Conservation (phyloP, 92 coral and sea anemone species). For the Phenganax stokvisi region DNA sequence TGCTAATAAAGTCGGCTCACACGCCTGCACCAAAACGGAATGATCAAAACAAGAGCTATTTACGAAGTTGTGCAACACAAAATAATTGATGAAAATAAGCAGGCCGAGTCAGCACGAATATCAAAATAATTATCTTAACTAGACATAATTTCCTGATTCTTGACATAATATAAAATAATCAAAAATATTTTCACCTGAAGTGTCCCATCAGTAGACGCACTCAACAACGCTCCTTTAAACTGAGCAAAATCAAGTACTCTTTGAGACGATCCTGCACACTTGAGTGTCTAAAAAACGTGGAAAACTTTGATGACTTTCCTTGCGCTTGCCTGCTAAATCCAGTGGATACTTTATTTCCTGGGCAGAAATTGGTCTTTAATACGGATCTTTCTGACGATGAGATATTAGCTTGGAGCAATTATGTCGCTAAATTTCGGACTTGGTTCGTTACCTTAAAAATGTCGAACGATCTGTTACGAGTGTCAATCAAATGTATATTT, state of each 20-base stretch:
- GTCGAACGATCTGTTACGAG: slow-evolving; percentile 60
- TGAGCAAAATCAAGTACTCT: slow-evolving; percentile 21
- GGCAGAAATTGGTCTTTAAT: too few species aligned
- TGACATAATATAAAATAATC: too few species aligned
- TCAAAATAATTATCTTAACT: too few species aligned
- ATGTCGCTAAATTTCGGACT: too few species aligned
- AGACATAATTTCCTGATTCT: too few species aligned
- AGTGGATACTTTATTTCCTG: neutral
- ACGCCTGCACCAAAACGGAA: neutral
- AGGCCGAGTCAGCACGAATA: too few species aligned
- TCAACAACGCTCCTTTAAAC: slow-evolving; percentile 33
- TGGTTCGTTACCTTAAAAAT: slow-evolving; percentile 42
- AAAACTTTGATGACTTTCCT: neutral
- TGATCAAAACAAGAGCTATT: too few species aligned
- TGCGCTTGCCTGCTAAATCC: neutral
- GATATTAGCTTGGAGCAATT: too few species aligned
- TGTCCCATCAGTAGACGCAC: slow-evolving; percentile 32
- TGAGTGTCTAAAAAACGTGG: slow-evolving; percentile 7
- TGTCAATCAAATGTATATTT: slow-evolving; percentile 58
- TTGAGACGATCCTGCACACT: slow-evolving; percentile 7
- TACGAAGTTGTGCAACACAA: too few species aligned
- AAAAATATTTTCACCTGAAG: slow-evolving; percentile 24
- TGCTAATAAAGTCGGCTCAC: neutral
- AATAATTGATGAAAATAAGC: too few species aligned
- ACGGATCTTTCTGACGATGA: too few species aligned